Evolutionary conservation across 37 sponge, comb jelly and placozoan species (phyloP), one percentile per base, ranked within the genome.

Genomic region (Ianthella basta): DNA sequence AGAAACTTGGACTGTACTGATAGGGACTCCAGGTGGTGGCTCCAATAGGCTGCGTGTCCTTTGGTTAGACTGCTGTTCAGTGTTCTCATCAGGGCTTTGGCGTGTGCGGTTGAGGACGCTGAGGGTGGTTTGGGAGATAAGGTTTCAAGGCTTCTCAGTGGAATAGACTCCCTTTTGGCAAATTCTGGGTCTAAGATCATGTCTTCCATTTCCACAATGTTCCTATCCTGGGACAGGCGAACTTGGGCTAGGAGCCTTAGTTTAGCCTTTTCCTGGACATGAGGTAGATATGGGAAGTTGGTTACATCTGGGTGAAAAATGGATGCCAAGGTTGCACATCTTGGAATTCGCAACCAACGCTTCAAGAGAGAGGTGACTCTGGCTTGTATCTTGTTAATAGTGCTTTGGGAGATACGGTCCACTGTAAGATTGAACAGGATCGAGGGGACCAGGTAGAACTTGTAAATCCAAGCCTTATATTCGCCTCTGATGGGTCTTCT

Each of bases 401-500:
- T 41, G 53, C 24, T 41, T 4, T 75, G 53, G 19, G 37, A 40
- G 19, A 75, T 75, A 3, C 44, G 44, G 1, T 75, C 40, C 10
- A 50, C 78, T 21, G 78, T 40, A 14, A 75, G 78, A 13, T 40
- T 24, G 38, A 75, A 75, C 3, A 12, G 37, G 38, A 75, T 8
- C 3, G 63, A 80, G 56, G 56, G 64, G 55, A 56, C 72, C 37
- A 84, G 56, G 38, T 72, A 84, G 37, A 13, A 56, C 30, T 72
- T 84, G 50, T 69, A 84, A 32, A 72, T 69, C 72, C 73, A 69
- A 4, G 50, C n/a, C 21, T 84, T 72, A 32, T 72, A 84, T 39
- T 72, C 84, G 8, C 84, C 84, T 34, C 84, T 33, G 33, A 84
- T 84, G 2, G 84, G 84, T 56, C 84, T 61, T 6, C 40, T 44